Conservation (phyloP, 2,888 invertebrate genomes). For the Mesoligia furuncula region DNA sequence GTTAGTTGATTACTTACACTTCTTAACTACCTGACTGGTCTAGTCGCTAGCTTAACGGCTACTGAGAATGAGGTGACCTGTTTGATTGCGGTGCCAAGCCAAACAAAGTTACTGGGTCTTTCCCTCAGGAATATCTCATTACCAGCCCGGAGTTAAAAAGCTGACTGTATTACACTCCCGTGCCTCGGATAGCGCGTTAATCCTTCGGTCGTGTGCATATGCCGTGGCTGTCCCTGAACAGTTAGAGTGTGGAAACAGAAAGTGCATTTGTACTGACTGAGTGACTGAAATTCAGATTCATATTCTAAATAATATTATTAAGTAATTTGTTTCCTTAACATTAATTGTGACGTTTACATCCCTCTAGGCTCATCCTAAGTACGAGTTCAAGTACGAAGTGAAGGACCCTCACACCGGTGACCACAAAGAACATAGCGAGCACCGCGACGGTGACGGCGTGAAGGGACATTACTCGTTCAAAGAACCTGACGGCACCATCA, state of each 20-base stretch:
- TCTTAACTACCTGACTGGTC: no score
- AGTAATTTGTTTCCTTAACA: not conserved
- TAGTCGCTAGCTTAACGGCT: not conserved
- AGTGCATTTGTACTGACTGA: no score
- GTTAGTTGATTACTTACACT: slow-evolving; percentile 22
- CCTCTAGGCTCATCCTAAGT: slow-evolving; percentile 73
- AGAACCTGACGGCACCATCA: slow-evolving; percentile 66
- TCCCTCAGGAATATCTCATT: not conserved
- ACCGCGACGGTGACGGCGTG: slow-evolving; percentile 68
- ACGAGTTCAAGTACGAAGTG: slow-evolving; percentile 85
- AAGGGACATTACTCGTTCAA: slow-evolving; percentile 61
- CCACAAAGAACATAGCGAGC: slow-evolving; percentile 84
- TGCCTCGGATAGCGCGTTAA: not conserved
- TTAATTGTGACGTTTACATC: not conserved
- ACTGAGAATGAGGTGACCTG: not conserved
- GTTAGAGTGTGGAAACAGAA: no score
- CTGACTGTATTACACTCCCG: not conserved
- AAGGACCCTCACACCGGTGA: slow-evolving; percentile 87
- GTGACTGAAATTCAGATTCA: no score
- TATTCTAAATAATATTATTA: no score
- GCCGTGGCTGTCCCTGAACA: no score
- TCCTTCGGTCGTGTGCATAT: no score
- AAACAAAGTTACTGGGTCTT: no score
- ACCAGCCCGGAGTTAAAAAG: not conserved
- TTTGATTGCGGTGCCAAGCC: not conserved